These are phyloP conservation scores for Eubucco bourcierii DNA, from an alignment of 2,113 vertebrate genomes.

Conservation along the genomic window DNA sequence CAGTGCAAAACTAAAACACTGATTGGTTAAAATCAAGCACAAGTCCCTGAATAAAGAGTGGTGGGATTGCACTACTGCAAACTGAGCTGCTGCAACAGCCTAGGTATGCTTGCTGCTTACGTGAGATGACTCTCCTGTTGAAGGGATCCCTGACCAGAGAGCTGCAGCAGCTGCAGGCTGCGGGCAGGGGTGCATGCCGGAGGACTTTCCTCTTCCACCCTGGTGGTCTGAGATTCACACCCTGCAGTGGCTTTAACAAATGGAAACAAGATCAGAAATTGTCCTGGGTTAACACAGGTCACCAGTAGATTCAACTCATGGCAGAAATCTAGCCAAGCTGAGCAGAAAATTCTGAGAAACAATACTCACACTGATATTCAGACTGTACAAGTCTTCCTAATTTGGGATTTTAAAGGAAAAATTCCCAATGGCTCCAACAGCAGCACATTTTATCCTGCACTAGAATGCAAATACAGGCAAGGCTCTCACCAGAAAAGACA, in stretches of 20 bases:
- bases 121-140: slow-evolving; percentile 80
- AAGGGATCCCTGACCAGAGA: slow-evolving; percentile 86
- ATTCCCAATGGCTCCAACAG: neutral
- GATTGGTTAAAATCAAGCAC: neutral
- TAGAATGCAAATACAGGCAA: neutral
- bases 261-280: neutral
- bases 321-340: neutral
- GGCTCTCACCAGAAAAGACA: neutral
- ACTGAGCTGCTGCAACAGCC: neutral
- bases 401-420: neutral
- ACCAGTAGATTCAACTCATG: too few relatives aligned
- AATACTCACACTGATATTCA: neutral
- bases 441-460: neutral
- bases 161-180: slow-evolving; percentile 85
- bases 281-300: too few relatives aligned
- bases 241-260: slow-evolving; percentile 20
- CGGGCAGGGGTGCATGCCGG: slow-evolving; percentile 79
- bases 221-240: neutral
- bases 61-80: neutral
- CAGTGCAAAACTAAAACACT: neutral
- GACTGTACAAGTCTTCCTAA: neutral
- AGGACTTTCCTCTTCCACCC: slow-evolving; percentile 67
- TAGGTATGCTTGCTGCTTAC: slow-evolving; percentile 74
- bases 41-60: neutral
- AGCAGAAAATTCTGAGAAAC: neutral